Percentiles rank a stretch among this genome's conserved stretches.
These are phyloP conservation scores for Solea senegalensis DNA, from an alignment of 2,113 vertebrate genomes.

Conservation along the genomic window DNA sequence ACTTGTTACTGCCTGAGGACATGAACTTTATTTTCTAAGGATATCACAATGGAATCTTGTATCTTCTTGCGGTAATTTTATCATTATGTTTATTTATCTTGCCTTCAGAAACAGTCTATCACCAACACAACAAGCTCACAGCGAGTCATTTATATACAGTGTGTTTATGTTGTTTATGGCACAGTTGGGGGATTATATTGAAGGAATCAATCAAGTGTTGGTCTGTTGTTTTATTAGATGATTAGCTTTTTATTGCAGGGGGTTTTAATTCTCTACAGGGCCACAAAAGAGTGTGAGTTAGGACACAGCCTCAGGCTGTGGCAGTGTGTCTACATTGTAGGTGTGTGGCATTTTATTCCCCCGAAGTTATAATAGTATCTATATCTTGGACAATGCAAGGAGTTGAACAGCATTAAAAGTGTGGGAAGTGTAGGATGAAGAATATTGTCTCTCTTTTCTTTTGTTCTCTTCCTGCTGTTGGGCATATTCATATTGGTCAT, in stretches of 20 bases:
- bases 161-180: conserved; percentile 30
- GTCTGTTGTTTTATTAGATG: conserved; percentile 56
- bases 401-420: conserved; percentile 7
- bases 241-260: conserved; percentile 55
- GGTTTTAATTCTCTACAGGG: conserved; percentile 48
- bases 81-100: conserved; percentile 22
- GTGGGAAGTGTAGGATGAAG: background rate
- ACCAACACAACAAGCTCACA: conserved; percentile 44
- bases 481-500: background rate
- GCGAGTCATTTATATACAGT: conserved; percentile 32
- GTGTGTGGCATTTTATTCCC: background rate
- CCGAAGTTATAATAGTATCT: conserved; percentile 18
- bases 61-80: background rate
- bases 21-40: conserved; percentile 9
- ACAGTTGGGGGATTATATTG: conserved; percentile 49
- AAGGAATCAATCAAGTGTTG: conserved; percentile 48
- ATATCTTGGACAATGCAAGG: conserved; percentile 14
- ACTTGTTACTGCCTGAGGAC: conserved; percentile 16
- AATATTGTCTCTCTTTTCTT: background rate
- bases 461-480: background rate
- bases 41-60: background rate
- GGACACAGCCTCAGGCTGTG: conserved; percentile 6
- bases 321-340: background rate
- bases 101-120: conserved; percentile 22
- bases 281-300: conserved; percentile 41